Conservation (phyloP, 2,888 invertebrate species). For the Hesperia comma region DNA sequence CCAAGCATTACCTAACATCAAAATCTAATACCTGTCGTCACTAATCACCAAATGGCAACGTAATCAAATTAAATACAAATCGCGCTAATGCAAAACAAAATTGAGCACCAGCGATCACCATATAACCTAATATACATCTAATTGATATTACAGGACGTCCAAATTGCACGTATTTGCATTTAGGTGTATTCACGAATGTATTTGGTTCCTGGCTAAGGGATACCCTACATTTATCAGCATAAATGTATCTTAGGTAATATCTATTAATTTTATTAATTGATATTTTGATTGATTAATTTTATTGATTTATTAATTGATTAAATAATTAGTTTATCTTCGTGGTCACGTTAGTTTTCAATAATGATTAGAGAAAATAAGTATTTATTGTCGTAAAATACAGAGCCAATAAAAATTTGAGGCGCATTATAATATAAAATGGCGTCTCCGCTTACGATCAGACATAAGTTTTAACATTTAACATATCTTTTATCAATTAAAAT, state of each 20-base stretch:
- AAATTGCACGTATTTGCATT: slow-evolving; percentile 57
- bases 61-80: slow-evolving; percentile 34
- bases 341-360: too few species aligned
- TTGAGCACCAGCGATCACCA: slow-evolving; percentile 19
- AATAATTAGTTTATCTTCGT: too few species aligned
- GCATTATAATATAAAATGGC: too few species aligned
- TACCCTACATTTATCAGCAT: not conserved
- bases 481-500: too few species aligned
- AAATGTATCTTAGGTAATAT: not conserved
- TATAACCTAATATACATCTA: slow-evolving; percentile 35
- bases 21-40: slow-evolving; percentile 5
- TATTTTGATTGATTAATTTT: too few species aligned
- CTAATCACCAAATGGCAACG: slow-evolving; percentile 25
- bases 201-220: slow-evolving; percentile 4
- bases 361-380: too few species aligned
- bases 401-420: too few species aligned
- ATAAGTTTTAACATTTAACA: too few species aligned
- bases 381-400: too few species aligned
- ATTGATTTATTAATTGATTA: too few species aligned
- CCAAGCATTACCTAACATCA: slow-evolving; percentile 13
- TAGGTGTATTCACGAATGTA: slow-evolving; percentile 45
- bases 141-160: slow-evolving; percentile 46
- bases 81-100: slow-evolving; percentile 36
- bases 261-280: too few species aligned
- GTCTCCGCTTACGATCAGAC: too few species aligned